Conservation (phyloP, 2,888 invertebrate genomes). For the Andrena minutula region DNA sequence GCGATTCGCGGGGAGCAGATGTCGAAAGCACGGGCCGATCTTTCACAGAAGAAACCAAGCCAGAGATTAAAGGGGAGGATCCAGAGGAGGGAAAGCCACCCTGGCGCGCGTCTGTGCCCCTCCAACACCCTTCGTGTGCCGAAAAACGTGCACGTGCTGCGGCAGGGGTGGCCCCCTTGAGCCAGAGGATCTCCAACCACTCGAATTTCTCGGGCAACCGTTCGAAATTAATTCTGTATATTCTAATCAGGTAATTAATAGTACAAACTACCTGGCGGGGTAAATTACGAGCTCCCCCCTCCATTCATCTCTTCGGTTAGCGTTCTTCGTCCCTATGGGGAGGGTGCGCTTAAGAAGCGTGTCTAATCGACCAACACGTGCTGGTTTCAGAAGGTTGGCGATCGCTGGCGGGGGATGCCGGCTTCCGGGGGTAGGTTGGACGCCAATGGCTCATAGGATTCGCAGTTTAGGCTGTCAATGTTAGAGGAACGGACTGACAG, state of each 20-base stretch:
- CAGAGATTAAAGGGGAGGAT: constrained; percentile 52
- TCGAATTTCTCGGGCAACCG: constrained; percentile 13
- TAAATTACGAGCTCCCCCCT: not conserved
- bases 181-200: constrained; percentile 38
- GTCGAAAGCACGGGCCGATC: constrained; percentile 56
- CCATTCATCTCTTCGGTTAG: not conserved
- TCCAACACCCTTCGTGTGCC: constrained; percentile 24
- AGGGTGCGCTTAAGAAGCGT: not conserved
- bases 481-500: constrained; percentile 55
- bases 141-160: constrained; percentile 61
- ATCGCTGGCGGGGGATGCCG: constrained; percentile 45
- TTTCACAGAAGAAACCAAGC: constrained; percentile 42
- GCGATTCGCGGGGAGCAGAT: constrained; percentile 55
- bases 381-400: constrained; percentile 14
- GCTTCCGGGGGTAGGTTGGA: constrained; percentile 59
- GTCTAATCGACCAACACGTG: constrained; percentile 7
- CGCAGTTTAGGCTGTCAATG: constrained; percentile 69
- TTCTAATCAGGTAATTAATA: constrained; percentile 25
- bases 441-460: constrained; percentile 51
- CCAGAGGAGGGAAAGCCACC: constrained; percentile 36
- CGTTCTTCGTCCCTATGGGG: not conserved
- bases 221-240: constrained; percentile 25
- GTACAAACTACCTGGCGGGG: constrained; percentile 7
- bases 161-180: constrained; percentile 16
- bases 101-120: constrained; percentile 20